Conservation (phyloP, 92 coral and sea anemone species). For the Pocillopora meandrina region DNA sequence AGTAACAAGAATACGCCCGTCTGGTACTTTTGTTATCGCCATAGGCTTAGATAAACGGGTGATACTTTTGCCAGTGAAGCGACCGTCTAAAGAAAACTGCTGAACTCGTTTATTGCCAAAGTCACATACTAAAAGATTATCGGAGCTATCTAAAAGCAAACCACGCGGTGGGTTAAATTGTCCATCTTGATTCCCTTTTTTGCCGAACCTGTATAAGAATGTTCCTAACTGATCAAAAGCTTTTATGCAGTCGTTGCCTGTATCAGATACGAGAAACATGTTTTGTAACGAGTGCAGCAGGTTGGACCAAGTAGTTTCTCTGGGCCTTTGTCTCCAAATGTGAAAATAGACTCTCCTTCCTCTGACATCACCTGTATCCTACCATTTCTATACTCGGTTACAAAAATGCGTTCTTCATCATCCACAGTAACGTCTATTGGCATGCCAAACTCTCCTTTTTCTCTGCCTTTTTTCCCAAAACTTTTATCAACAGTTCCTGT, state of each 20-base stretch:
- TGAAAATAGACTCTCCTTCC: not conserved
- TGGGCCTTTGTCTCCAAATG: not conserved
- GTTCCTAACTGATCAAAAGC: not conserved
- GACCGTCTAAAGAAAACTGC: not conserved
- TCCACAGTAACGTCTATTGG: not conserved
- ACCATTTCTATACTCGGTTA: not conserved
- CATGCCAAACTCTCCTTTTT: not conserved
- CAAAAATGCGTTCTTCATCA: slow-evolving; percentile 4
- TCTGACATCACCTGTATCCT: slow-evolving; percentile 3
- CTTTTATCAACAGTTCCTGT: slow-evolving; percentile 11
- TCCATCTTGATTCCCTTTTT: not conserved
- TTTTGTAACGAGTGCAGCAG: not conserved
- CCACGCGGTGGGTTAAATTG: not conserved
- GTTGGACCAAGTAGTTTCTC: not conserved
- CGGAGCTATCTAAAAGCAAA: not conserved
- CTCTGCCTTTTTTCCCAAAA: not conserved
- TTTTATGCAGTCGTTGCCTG: not conserved
- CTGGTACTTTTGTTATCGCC: not conserved
- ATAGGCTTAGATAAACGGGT: no score
- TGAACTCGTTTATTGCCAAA: not conserved
- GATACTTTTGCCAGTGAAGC: not conserved
- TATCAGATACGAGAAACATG: not conserved
- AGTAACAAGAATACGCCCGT: not conserved
- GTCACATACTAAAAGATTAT: not conserved
- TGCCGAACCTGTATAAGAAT: not conserved